A percentile compares a stretch with the other conserved stretches of the same genome.
These are phyloP conservation scores for Oligia latruncula DNA, from an alignment of 2,888 invertebrate genomes.

Conservation along the genomic window DNA sequence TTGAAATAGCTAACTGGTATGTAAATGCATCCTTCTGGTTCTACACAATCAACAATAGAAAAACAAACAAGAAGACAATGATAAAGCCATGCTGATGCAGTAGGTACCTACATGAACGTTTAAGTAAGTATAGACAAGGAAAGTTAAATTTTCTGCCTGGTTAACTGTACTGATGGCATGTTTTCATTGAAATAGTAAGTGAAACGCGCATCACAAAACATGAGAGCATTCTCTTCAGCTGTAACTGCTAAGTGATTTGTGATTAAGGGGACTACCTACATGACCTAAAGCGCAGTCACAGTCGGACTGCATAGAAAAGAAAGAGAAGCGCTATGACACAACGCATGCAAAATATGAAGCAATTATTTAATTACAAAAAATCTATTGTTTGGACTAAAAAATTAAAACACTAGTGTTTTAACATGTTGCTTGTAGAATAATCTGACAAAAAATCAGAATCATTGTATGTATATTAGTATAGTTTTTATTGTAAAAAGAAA, in stretches of 20 bases:
- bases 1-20: background rate
- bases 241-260: background rate
- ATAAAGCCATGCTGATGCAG: constrained; percentile 12
- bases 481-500: too few species aligned
- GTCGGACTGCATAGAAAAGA: too few species aligned
- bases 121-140: constrained; percentile 34
- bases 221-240: constrained; percentile 13
- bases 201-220: constrained; percentile 42
- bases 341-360: too few species aligned
- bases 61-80: background rate
- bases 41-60: constrained; percentile 24
- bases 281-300: too few species aligned
- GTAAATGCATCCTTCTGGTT: constrained; percentile 4
- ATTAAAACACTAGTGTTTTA: too few species aligned
- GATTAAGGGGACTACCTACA: too few species aligned
- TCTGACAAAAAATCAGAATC: too few species aligned
- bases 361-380: too few species aligned
- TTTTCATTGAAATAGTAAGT: constrained; percentile 54
- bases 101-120: background rate
- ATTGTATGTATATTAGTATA: too few species aligned
- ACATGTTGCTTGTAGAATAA: too few species aligned
- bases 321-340: too few species aligned
- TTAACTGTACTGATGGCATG: constrained; percentile 47
- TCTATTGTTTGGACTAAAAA: too few species aligned
- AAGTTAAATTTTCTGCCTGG: constrained; percentile 55